Conservation (phyloP, 92 coral and sea anemone genomes). For the Epizoanthus ramosus region DNA sequence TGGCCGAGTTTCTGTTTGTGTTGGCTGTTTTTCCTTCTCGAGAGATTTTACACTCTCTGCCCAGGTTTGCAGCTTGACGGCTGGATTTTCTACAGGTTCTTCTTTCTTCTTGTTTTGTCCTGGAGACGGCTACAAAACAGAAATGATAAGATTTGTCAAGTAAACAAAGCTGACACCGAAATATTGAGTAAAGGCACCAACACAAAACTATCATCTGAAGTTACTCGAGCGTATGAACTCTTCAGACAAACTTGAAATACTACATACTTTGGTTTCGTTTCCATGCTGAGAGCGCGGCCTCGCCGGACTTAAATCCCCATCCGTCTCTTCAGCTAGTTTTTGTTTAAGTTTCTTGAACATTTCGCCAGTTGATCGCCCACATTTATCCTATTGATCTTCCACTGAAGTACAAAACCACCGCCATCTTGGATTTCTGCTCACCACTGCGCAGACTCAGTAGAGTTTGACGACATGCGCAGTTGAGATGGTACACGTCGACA, state of each 20-base stretch:
- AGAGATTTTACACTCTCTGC: constrained; percentile 44
- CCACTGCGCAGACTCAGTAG: constrained; percentile 59
- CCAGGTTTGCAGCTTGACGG: constrained; percentile 42
- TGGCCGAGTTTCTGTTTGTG: constrained; percentile 29
- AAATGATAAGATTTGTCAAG: constrained; percentile 25
- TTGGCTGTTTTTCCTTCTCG: constrained; percentile 37
- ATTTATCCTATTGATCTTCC: constrained; percentile 44
- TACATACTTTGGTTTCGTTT: constrained; percentile 29
- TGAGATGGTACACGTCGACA: constrained; percentile 77
- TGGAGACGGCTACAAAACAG: constrained; percentile 24
- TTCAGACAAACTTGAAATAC: neutral
- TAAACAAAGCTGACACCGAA: constrained; percentile 43
- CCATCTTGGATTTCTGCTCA: constrained; percentile 85
- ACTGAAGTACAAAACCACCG: constrained; percentile 66
- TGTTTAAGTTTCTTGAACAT: constrained; percentile 97
- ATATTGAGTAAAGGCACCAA: constrained; percentile 19
- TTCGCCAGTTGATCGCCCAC: constrained; percentile 55
- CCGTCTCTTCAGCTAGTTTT: constrained; percentile 92
- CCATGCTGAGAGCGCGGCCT: constrained; percentile 48
- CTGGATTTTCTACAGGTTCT: constrained; percentile 32
- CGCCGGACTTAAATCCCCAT: constrained; percentile 86
- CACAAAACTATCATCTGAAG: constrained; percentile 39
- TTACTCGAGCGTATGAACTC: constrained; percentile 54
- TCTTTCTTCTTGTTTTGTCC: constrained; percentile 4
- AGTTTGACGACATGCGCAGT: constrained; percentile 61